Base-by-base conservation (phyloP, 2,888 invertebrate genomes). In the Lasioglossum oenotherae region DNA sequence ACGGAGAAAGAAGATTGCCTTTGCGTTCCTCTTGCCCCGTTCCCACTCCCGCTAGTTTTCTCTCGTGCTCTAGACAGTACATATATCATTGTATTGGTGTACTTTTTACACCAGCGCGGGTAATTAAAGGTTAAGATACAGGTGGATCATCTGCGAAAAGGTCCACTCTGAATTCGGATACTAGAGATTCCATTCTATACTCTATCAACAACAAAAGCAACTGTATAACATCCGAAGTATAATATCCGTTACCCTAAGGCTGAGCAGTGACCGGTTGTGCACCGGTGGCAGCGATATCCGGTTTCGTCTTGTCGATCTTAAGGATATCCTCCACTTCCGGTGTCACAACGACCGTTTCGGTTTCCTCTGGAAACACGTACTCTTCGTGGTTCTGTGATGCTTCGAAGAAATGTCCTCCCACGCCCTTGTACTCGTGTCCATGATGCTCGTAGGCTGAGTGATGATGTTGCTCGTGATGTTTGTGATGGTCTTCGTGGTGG, bases 311-410 rank as follows among this genome's bases (percentile, higher is more conserved):
- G 38, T 69, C 86, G 27, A 86, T 77, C 27, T 91, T 89, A 5
- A 84, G 84, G 49, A 85, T 81, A 19, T 88, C 88, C 19, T 87
- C 85, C 6, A 78, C 75, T 0, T 80, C 71, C 2, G 91, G 84
- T 0, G 88, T 81, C 1, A 82, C 85, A 5, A 79, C 71, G 35
- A 87, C 74, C 8, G 89, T 57, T 4, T 86, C 86, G 14, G 82
- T 89, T 27, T 88, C 92, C 6, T 91, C 92, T 0, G 94, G 93
- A 23, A 93, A 92, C 8, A 88, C 85, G 79, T 92, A 94, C 69
- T 94, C 93, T 64, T 94, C 93, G 60, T 91, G 91, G 19, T 87
- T 90, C 60, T 92, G 91, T 0, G 91, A 82, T 0, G 88, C 86
- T 10, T 80, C 91, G 49, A 92, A 93, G 2, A 88, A 81, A 69